Conservation (phyloP, 2,797 vertebrate species). For the Yasuhikotakia modesta region DNA sequence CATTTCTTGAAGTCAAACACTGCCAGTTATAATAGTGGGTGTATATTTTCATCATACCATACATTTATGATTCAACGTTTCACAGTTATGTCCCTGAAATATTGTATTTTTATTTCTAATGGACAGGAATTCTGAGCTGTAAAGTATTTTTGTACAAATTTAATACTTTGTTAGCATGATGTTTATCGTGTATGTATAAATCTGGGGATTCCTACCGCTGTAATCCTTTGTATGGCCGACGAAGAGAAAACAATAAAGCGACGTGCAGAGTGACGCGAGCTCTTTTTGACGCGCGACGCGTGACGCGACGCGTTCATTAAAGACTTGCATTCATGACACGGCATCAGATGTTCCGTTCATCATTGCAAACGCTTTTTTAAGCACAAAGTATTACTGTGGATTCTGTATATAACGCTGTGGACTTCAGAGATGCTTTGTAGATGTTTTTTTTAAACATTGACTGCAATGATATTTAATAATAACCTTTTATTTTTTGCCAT, state of each 20-base stretch:
- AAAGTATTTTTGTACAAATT: conserved; percentile 99
- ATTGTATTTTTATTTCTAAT: conserved; percentile 99
- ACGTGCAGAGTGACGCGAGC: no score
- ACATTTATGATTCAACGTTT: conserved; percentile 72
- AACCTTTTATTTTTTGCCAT: background rate
- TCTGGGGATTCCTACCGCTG: conserved; percentile 86
- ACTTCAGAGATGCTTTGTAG: no score
- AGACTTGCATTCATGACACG: no score
- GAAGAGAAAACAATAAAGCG: no score
- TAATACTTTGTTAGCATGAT: conserved; percentile 99
- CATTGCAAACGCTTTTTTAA: no score
- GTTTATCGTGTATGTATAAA: conserved; percentile 97
- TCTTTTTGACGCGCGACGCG: no score
- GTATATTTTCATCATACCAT: conserved; percentile 77
- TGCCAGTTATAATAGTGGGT: conserved; percentile 85
- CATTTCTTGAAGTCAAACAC: conserved; percentile 80
- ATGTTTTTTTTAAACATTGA: background rate
- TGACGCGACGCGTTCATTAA: no score
- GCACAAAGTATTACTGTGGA: no score
- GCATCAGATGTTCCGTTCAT: no score
- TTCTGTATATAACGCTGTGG: no score
- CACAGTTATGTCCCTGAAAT: conserved; percentile 85
- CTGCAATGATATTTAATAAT: background rate
- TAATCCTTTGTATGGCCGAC: conserved; percentile 89
- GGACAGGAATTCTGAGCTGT: conserved; percentile 96